Base-by-base conservation (phyloP, 2,888 invertebrate genomes). In the Pseudococcus viburni region DNA sequence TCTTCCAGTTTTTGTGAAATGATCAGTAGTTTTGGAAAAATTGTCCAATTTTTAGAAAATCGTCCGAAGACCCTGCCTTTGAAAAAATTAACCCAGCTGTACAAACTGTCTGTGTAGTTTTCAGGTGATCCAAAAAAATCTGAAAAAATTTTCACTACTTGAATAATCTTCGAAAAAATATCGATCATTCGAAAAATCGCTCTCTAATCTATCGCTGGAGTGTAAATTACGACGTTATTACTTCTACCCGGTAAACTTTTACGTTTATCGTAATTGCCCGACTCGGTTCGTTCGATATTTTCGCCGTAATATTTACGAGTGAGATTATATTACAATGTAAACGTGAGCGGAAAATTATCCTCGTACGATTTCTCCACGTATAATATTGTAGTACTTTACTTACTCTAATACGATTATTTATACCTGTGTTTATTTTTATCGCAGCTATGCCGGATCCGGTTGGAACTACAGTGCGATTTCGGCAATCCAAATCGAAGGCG, bases 401-500 rank as follows among this genome's bases (percentile, higher is more conserved):
- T 15, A 11, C 15, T 9, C 55, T 55, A 55, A 55, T 17, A 73
- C 17, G 33, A 15, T 33, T 73, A 73, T 5, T 68, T 12, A 19
- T 64, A 64, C 0, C 0, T 42, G 26, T 7, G 26, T 83, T 86
- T 12, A 42, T 86, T 48, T 64, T 85, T 77, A 33, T 84, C 42
- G 46, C 46, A 92, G 92, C 89, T 94, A 96, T 91, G 99, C 98
- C 2, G 98, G 98, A 22, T 94, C 95, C 85, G 97, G 97, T 46
- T 93, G 95, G 90, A 94, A 94, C 89, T 95, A 95, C 90, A 95
- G 95, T 90, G 94, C 95, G 3, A 95, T 95, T 17, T 95, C 98
- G 89, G 97, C 98, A 4, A 92, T 99, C 90, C 95, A 97, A 91
- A 94, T 96, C n/a, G 94, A 95, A 90, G 98, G 98, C 33, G 95